Conservation (phyloP, 2,113 vertebrate species). For the Chiloscyllium plagiosum region DNA sequence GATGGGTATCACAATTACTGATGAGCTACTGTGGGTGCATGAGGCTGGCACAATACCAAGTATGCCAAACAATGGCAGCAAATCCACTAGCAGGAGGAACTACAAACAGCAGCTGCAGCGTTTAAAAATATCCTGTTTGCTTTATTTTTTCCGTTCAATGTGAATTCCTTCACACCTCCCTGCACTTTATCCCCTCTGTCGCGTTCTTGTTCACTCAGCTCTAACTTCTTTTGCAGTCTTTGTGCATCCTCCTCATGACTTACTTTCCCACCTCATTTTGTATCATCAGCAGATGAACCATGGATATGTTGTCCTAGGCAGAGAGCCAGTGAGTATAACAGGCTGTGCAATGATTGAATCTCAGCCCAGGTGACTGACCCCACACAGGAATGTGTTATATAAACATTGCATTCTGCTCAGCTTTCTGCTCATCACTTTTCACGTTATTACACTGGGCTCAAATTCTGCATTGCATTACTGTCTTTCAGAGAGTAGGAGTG, state of each 20-base stretch:
- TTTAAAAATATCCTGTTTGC: neutral
- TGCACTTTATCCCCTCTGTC: neutral
- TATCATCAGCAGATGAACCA: neutral
- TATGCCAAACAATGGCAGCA: neutral
- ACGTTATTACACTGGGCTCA: neutral
- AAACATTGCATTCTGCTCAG: neutral
- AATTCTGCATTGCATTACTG: neutral
- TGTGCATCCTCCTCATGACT: neutral
- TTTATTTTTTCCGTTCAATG: neutral
- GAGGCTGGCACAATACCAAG: neutral
- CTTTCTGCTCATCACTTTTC: neutral
- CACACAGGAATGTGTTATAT: neutral
- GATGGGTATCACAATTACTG: neutral
- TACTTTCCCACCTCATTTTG: neutral
- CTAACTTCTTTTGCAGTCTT: neutral
- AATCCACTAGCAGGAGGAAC: neutral
- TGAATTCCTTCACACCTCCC: neutral
- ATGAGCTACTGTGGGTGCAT: neutral
- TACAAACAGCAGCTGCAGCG: neutral
- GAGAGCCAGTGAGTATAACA: neutral
- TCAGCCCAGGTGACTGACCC: neutral
- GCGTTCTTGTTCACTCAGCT: neutral
- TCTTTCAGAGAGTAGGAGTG: neutral
- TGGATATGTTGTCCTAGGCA: neutral
- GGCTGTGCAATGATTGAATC: neutral